Percentiles rank a stretch among this genome's conserved stretches.
These are phyloP conservation scores for Neodiprion fabricii DNA, from an alignment of 1,140 invertebrate genomes.

Conservation along the genomic window DNA sequence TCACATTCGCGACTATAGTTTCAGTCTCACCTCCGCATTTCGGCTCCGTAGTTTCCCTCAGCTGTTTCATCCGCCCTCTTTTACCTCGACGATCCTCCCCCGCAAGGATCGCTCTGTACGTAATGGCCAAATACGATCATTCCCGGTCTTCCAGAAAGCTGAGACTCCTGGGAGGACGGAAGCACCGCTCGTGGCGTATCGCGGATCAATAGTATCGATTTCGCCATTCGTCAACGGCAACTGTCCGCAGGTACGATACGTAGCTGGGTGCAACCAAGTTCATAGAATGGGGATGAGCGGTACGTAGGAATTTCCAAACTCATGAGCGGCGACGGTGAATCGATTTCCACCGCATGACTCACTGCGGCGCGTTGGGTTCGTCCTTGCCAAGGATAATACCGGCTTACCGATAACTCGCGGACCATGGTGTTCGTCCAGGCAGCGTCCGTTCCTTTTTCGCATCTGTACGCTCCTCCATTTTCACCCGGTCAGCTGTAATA, in stretches of 20 bases:
- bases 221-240: not conserved
- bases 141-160: not conserved
- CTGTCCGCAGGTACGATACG: not conserved
- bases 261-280: not conserved
- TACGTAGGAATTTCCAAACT: not conserved
- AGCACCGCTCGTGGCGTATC: not conserved
- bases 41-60: not conserved
- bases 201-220: conserved; percentile 1
- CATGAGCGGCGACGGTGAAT: not conserved
- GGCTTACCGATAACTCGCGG: not conserved
- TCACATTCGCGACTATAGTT: not conserved
- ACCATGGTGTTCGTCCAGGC: no score
- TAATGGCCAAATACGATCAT: not conserved
- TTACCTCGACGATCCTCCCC: not conserved
- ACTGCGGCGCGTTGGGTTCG: not conserved
- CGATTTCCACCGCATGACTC: not conserved
- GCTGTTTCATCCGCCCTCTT: conserved; percentile 4
- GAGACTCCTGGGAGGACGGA: not conserved
- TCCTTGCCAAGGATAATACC: not conserved
- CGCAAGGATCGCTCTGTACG: not conserved
- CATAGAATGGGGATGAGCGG: not conserved
- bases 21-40: not conserved
- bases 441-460: no score
- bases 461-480: no score
- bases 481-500: no score